These are phyloP conservation scores for Pilophorus perplexus DNA, from an alignment of 2,888 invertebrate species.

Conservation along the genomic window DNA sequence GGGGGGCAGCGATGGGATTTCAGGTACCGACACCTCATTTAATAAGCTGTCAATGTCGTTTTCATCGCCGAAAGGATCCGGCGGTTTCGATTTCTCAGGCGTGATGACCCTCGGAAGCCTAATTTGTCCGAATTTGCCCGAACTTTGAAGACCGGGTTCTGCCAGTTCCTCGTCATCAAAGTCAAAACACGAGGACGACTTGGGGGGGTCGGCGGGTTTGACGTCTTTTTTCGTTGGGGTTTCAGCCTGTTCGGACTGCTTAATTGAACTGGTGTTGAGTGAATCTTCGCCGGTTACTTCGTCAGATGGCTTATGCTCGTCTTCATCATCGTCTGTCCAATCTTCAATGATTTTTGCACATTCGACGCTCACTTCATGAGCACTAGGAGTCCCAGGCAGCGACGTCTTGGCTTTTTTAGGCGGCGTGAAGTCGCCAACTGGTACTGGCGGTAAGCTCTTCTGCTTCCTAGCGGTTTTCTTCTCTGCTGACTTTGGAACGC, in stretches of 20 bases:
- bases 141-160: slow-evolving; percentile 57
- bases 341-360: slow-evolving; percentile 66
- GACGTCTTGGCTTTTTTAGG: not conserved
- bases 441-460: not conserved
- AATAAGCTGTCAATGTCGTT: slow-evolving; percentile 59
- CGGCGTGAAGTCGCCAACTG: not conserved
- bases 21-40: slow-evolving; percentile 61
- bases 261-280: not conserved
- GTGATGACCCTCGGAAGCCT: slow-evolving; percentile 64
- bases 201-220: not conserved
- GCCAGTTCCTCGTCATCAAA: slow-evolving; percentile 66
- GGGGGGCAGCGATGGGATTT: slow-evolving; percentile 50
- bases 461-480: not conserved
- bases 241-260: not conserved
- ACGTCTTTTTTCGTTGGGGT: too few species aligned
- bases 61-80: not conserved
- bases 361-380: slow-evolving; percentile 8
- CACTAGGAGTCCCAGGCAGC: not conserved
- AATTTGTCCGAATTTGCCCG: slow-evolving; percentile 58
- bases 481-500: too few species aligned
- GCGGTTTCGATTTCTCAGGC: slow-evolving; percentile 31
- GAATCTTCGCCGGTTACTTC: too few species aligned
- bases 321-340: slow-evolving; percentile 69
- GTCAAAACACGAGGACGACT: slow-evolving; percentile 58
- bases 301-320: too few species aligned